phyloP scores from a whole-genome alignment of 1,140 invertebrate genomes.

The Monochamus saltuarius region DNA sequence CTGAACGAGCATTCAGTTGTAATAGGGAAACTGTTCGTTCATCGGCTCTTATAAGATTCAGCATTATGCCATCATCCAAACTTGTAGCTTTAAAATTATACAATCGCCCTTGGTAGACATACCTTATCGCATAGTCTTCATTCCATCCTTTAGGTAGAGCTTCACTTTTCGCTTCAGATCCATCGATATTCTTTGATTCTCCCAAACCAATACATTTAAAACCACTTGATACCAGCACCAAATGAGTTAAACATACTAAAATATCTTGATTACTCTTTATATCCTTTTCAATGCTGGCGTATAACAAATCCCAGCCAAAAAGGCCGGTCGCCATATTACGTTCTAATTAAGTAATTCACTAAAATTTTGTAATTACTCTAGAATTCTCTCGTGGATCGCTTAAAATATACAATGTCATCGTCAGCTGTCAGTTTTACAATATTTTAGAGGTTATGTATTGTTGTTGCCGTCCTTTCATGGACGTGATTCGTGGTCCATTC shows the following conservation, averaged over 20 bases:
- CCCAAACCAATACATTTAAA: slow-evolving; percentile 73
- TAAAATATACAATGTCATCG: background rate
- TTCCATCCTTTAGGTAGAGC: slow-evolving; percentile 71
- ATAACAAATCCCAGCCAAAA: slow-evolving; percentile 76
- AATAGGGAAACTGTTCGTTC: slow-evolving; percentile 46
- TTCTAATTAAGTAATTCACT: slow-evolving; percentile 5
- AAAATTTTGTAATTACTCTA: slow-evolving; percentile 12
- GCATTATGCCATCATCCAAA: slow-evolving; percentile 47
- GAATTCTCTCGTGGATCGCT: background rate
- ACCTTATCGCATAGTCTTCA: slow-evolving; percentile 65
- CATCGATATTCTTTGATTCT: slow-evolving; percentile 65
- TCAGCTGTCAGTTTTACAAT: background rate
- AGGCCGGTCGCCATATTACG: slow-evolving; percentile 49
- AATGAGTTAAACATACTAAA: slow-evolving; percentile 69
- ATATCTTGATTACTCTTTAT: slow-evolving; percentile 69
- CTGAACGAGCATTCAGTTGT: slow-evolving; percentile 43
- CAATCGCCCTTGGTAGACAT: slow-evolving; percentile 63
- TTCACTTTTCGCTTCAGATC: slow-evolving; percentile 64
- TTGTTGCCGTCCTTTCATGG: too few species aligned
- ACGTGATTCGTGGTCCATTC: too few species aligned
- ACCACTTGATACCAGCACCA: slow-evolving; percentile 68
- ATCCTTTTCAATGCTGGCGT: slow-evolving; percentile 61
- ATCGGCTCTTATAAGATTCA: slow-evolving; percentile 47
- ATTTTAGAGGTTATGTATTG: slow-evolving; percentile 1
- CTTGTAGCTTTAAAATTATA: slow-evolving; percentile 65